Evolutionary conservation across 2,888 invertebrate genomes (phyloP), one percentile per base, ranked within the genome.

Genomic region (Stenodera caucasica): DNA sequence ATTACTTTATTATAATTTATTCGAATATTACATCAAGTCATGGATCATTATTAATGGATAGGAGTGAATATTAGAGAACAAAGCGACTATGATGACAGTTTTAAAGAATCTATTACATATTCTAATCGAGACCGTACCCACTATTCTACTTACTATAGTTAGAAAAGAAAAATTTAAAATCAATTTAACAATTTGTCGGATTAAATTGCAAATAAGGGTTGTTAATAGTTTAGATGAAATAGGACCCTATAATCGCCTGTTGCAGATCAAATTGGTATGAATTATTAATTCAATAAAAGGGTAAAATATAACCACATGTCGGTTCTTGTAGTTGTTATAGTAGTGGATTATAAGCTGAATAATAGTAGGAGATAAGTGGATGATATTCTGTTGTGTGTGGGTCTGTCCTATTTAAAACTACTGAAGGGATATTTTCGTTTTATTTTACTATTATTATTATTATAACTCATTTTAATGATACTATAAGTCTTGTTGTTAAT

Each of bases 221-320:
- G n/a, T n/a, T n/a, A n/a, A n/a, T n/a, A n/a, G n/a, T n/a, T n/a
- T n/a, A n/a, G n/a, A n/a, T n/a, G 37, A 18, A 40, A 40, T 40
- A 40, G 18, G 18, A 40, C 45, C 11, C 21, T 21, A 15, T 45
- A 21, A 21, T 45, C 45, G 45, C 45, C 45, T 45, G 45, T 45
- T 45, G 45, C 45, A 21, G 45, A 45, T 45, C 45, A 45, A 45
- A 45, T 21, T 21, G 45, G 18, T 45, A 45, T 40, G 29, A 56
- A 62, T 58, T 58, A 62, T 55, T 62, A 62, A 62, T 62, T 58
- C 50, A 32, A 62, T 55, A 62, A 63, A 63, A 59, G 63, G 63
- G 53, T 59, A 53, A 40, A 58, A 53, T 54, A 50, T 57, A 11
- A 21, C 63, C 63, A 63, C 63, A 63, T 63, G 63, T 63, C 63